Evolutionary conservation across 1,140 invertebrate genomes (phyloP).

Genomic region (Dolichoris vasculosae): DNA sequence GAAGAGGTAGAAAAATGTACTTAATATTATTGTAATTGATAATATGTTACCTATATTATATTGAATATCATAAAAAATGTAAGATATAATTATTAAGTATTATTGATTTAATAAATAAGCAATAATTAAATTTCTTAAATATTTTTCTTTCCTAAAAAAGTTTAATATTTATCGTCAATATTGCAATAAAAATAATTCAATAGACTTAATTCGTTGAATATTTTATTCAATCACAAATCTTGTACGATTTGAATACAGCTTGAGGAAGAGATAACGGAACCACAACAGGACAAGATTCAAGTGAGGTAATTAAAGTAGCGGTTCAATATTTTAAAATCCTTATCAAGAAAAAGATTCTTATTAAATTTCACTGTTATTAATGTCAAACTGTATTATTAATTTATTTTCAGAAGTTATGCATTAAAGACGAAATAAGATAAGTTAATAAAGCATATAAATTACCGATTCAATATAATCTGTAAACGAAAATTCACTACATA

Average conservation of each 20-base stretch:
- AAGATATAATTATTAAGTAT: too few species aligned
- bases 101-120: too few species aligned
- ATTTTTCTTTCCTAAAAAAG: neutral
- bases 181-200: conserved; percentile 9
- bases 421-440: neutral
- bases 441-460: neutral
- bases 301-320: conserved; percentile 44
- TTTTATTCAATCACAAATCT: conserved; percentile 24
- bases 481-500: neutral
- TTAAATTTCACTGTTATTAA: conserved; percentile 45
- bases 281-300: conserved; percentile 29
- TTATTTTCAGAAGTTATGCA: conserved; percentile 4
- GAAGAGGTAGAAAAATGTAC: too few species aligned
- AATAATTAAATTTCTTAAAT: neutral
- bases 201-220: conserved; percentile 8
- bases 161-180: neutral
- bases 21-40: too few species aligned
- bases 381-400: conserved; percentile 15
- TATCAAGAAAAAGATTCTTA: conserved; percentile 35
- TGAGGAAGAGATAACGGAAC: conserved; percentile 42
- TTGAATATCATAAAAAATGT: too few species aligned
- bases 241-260: conserved; percentile 26
- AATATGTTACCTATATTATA: too few species aligned
- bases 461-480: neutral
- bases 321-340: conserved; percentile 41